These are phyloP conservation scores for Turritopsis rubra DNA, from an alignment of 30 jellyfish, hydroid and myxozoan genomes.

Conservation along the genomic window DNA sequence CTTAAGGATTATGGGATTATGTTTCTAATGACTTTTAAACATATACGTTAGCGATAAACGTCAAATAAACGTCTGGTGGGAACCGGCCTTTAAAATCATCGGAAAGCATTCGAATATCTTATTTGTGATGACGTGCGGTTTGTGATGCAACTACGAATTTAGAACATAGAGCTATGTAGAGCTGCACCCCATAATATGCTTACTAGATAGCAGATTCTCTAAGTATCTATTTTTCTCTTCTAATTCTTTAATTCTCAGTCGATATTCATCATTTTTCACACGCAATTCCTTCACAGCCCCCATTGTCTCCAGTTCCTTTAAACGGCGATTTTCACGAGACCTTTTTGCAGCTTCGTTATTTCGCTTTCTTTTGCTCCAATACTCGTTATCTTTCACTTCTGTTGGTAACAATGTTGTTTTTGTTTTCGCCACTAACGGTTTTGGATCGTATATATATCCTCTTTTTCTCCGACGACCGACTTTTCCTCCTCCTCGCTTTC, in stretches of 20 bases:
- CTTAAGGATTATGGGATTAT: no score
- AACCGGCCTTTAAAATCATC: no score
- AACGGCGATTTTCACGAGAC: slow-evolving; percentile 16
- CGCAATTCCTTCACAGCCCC: not conserved
- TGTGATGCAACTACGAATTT: not conserved
- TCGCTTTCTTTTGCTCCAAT: slow-evolving; percentile 5
- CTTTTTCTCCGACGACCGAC: slow-evolving; percentile 13
- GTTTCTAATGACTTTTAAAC: no score
- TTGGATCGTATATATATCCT: slow-evolving; percentile 30
- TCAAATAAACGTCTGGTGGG: no score
- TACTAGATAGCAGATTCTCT: not conserved
- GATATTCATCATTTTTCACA: not conserved
- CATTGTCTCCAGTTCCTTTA: slow-evolving; percentile 16
- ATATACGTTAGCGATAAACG: no score
- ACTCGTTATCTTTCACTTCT: slow-evolving; percentile 11
- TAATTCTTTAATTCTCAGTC: not conserved
- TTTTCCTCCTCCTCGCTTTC: slow-evolving; percentile 26
- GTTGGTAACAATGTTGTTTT: slow-evolving; percentile 4
- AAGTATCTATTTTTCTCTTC: slow-evolving; percentile 7
- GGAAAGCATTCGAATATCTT: no score
- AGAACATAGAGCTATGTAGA: not conserved
- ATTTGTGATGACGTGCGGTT: no score
- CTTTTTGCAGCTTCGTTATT: slow-evolving; percentile 23
- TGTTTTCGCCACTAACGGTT: slow-evolving; percentile 13
- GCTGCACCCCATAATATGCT: not conserved